Base-by-base conservation (phyloP, 2,888 invertebrate genomes). In the Drosophila quinaria region DNA sequence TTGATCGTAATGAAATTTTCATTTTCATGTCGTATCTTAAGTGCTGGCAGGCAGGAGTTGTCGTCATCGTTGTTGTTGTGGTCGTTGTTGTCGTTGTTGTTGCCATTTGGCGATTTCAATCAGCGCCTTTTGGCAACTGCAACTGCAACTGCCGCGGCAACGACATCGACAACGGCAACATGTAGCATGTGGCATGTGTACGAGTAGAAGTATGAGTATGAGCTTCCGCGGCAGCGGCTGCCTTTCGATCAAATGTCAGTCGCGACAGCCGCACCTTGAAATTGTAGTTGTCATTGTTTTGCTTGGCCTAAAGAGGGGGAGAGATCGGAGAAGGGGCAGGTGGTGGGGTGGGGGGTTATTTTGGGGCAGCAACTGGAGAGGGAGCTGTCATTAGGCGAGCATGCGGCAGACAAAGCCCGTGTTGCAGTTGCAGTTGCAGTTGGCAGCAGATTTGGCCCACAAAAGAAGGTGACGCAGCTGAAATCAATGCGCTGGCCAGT, bases 221-320 rank as follows among this genome's bases (percentile, higher is more conserved):
- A 68, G 81, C 81, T 87, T 76, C 87, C 78, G 87, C 82, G 65
- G 82, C 86, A 81, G 84, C 82, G 54, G 37, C 58, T 70, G 81
- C 58, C 82, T 87, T 82, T 87, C 82, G 82, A 83, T 83, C 82
- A 87, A 87, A 78, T 87, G 82, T 83, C 87, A 85, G 77, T 56
- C 15, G 46, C 29, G 49, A 44, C 37, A 55, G 69, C 83, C 81
- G 84, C 87, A 81, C 81, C 81, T 81, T 58, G 39, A 11, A 35
- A 46, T 60, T 41, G 67, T 71, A 11, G 58, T 58, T 64, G 64
- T 64, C 59, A 87, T 83, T 86, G 81, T 86, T 73, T 73, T 70
- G 78, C 39, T 6, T 11, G 25, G 47, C 17, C 35, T 10, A 3
- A 52, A 10, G 5, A 33, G 29, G 9, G 25, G 35, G 5, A 15